Evolutionary conservation across 2,797 vertebrate species (phyloP).

Genomic region (Geotrypetes seraphini): DNA sequence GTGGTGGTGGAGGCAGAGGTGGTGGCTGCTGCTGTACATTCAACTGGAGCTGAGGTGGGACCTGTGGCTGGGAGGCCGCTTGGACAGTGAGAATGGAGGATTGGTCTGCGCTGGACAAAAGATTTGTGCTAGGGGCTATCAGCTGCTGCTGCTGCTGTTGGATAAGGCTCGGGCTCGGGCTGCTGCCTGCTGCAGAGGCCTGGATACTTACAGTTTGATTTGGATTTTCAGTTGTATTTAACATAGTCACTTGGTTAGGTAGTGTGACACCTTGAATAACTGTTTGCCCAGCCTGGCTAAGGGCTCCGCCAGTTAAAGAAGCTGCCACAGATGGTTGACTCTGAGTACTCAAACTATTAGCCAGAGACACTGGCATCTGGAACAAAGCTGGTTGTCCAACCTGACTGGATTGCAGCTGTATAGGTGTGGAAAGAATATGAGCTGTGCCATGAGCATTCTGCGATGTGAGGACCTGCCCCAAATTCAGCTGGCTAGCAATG

Average conservation of each 20-base stretch:
- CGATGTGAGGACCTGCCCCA: slow-evolving; percentile 76
- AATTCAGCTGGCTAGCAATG: slow-evolving; percentile 62
- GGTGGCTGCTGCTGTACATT: slow-evolving; percentile 38
- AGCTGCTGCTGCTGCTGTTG: slow-evolving; percentile 39
- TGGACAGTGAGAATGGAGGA: slow-evolving; percentile 60
- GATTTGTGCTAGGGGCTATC: slow-evolving; percentile 38
- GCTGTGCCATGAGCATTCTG: slow-evolving; percentile 75
- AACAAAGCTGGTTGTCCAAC: slow-evolving; percentile 79
- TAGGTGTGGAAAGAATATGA: slow-evolving; percentile 82
- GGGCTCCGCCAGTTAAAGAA: slow-evolving; percentile 38
- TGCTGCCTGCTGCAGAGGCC: slow-evolving; percentile 40
- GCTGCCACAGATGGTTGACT: slow-evolving; percentile 54
- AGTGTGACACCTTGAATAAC: slow-evolving; percentile 85
- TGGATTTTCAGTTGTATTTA: slow-evolving; percentile 56
- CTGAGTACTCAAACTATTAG: slow-evolving; percentile 66
- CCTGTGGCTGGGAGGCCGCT: slow-evolving; percentile 30
- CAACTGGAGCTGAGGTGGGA: slow-evolving; percentile 47
- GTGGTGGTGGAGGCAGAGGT: slow-evolving; percentile 46
- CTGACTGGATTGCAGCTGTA: slow-evolving; percentile 81
- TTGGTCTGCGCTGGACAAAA: slow-evolving; percentile 44
- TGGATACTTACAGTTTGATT: slow-evolving; percentile 72
- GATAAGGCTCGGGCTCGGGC: slow-evolving; percentile 43
- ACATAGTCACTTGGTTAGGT: slow-evolving; percentile 68
- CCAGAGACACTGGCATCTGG: slow-evolving; percentile 85
- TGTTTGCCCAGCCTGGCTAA: slow-evolving; percentile 37